phyloP scores from a whole-genome alignment of 2,797 vertebrate species.

The Pipistrellus kuhlii region DNA sequence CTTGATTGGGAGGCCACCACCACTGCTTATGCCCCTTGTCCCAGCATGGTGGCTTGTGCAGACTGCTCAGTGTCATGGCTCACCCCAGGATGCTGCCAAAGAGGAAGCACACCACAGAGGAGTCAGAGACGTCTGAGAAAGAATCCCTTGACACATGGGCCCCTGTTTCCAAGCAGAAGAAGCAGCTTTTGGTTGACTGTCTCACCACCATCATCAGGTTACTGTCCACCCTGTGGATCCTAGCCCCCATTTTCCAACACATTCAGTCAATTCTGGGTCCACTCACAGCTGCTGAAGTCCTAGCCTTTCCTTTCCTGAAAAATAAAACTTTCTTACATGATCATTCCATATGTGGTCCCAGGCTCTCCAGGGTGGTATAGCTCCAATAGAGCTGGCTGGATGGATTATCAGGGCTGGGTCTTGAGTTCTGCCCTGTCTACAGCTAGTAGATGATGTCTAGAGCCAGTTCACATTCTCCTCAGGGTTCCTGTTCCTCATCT shows the following conservation, averaged over 20 bases:
- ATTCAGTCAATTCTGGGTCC: background rate
- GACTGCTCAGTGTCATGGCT: conserved; percentile 54
- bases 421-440: background rate
- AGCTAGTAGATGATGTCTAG: background rate
- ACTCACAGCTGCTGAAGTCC: background rate
- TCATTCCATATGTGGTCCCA: background rate
- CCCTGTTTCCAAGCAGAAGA: conserved; percentile 77
- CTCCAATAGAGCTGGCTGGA: background rate
- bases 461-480: background rate
- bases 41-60: background rate
- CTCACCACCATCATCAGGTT: conserved; percentile 87
- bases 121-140: background rate
- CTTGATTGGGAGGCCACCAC: background rate
- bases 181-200: conserved; percentile 83
- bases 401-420: background rate
- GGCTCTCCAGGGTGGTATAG: background rate
- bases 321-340: conserved; percentile 15
- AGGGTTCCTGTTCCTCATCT: background rate
- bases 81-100: conserved; percentile 69
- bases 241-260: background rate
- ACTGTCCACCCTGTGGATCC: accelerated
- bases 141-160: background rate
- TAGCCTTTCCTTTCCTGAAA: background rate
- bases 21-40: background rate
- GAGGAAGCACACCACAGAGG: background rate